Conservation (phyloP, 2,888 invertebrate genomes). For the Pollenia amentaria region DNA sequence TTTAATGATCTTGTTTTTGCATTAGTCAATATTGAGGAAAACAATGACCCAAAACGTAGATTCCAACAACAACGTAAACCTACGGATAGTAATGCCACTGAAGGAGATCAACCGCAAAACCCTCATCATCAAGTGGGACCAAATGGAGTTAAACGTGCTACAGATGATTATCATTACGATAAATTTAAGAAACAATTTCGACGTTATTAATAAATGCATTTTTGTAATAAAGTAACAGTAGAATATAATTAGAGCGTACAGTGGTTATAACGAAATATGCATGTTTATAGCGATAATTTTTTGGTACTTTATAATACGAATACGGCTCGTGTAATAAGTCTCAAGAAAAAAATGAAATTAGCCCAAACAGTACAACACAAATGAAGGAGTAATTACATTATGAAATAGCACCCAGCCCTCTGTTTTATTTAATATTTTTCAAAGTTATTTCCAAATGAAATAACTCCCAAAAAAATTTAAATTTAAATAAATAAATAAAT, state of each 20-base stretch:
- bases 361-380: not conserved
- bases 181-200: slow-evolving; percentile 98
- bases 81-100: slow-evolving; percentile 21
- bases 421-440: too few relatives aligned
- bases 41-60: slow-evolving; percentile 85
- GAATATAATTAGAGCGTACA: too few relatives aligned
- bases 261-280: too few relatives aligned
- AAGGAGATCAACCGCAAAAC: slow-evolving; percentile 81
- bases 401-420: too few relatives aligned
- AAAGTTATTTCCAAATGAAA: too few relatives aligned
- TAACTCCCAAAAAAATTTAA: too few relatives aligned
- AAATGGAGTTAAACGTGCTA: slow-evolving; percentile 94
- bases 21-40: slow-evolving; percentile 93
- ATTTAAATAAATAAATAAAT: too few relatives aligned
- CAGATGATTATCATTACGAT: slow-evolving; percentile 98
- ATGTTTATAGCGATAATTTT: too few relatives aligned
- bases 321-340: not conserved
- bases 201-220: slow-evolving; percentile 87
- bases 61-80: slow-evolving; percentile 85
- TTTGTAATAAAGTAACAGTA: not conserved
- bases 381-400: too few relatives aligned
- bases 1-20: not conserved
- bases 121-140: slow-evolving; percentile 82
- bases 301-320: too few relatives aligned
- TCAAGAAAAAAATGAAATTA: slow-evolving; percentile 9